Evolutionary conservation across 37 sponge, comb jelly and placozoan genomes (phyloP), one percentile per base, ranked within the genome.

Genomic region (Oopsacas minuta): DNA sequence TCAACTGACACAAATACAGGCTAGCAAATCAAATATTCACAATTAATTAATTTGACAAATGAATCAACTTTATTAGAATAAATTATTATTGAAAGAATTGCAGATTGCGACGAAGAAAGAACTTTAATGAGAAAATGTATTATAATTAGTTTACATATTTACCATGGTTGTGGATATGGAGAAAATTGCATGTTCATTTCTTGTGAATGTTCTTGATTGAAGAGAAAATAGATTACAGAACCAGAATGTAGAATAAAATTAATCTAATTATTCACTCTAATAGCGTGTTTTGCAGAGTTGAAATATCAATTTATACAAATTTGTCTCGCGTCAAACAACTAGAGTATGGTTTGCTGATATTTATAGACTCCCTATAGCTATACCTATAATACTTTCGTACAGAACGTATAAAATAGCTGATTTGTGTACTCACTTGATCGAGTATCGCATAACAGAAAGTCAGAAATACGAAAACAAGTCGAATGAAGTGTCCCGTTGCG

Each of bases 341-440:
- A 61, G 75, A 61, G 75, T 61, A 61, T 61, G 75, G 75, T n/a
- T 61, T 61, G 49, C 49, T 42, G 49, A 42, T 42, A 42, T 42
- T 42, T 42, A 42, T 42, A 42, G 49, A 42, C 49, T 42, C 49
- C 15, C 49, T 42, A 42, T 17, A 17, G 49, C 49, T 42, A 42
- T 42, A 42, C 49, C 49, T 42, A 42, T 42, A 42, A 17, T 42
- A 42, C 49, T 42, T 42, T 42, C 49, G 49, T 42, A 42, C 15
- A 17, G 49, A 42, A 42, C 12, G 49, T 42, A 42, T 42, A 42
- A 42, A 42, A 42, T 42, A 42, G 49, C 49, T 42, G 49, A 42
- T 42, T 15, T 42, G 49, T 42, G 49, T 42, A 15, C 15, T 17
- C 49, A 42, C 12, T 42, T 42, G 12, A 42, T 42, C 49, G 12